A percentile compares a stretch with the other conserved stretches of the same genome.
phyloP scores from a whole-genome alignment of 2,113 vertebrate species.

The Indicator indicator region DNA sequence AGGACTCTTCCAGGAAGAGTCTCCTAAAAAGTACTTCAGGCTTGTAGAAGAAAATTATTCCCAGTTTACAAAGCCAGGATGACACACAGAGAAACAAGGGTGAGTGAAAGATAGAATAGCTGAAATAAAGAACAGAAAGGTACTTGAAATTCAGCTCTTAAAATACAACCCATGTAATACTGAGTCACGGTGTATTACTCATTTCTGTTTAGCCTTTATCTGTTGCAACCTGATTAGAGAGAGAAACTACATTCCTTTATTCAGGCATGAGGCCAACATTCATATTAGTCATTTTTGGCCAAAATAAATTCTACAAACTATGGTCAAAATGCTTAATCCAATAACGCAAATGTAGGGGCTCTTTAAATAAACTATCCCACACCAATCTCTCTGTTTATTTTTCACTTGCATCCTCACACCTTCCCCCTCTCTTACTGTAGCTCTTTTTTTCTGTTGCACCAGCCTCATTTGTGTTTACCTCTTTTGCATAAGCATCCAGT shows the following conservation, averaged over 20 bases:
- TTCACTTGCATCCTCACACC: slow-evolving; percentile 27
- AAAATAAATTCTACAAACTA: slow-evolving; percentile 67
- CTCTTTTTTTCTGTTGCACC: not conserved
- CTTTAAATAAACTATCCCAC: slow-evolving; percentile 52
- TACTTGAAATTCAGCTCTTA: slow-evolving; percentile 72
- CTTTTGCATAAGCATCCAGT: slow-evolving; percentile 64
- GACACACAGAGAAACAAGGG: slow-evolving; percentile 20
- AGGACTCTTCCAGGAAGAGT: slow-evolving; percentile 73
- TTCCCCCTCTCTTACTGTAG: slow-evolving; percentile 20
- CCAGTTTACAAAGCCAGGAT: slow-evolving; percentile 16
- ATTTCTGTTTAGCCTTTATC: slow-evolving; percentile 72
- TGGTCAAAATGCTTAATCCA: slow-evolving; percentile 65
- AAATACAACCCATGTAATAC: slow-evolving; percentile 64
- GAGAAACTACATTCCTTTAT: slow-evolving; percentile 67
- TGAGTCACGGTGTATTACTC: slow-evolving; percentile 68
- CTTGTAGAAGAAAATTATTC: slow-evolving; percentile 57
- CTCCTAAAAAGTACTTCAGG: slow-evolving; percentile 71
- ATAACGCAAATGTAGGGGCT: slow-evolving; percentile 42
- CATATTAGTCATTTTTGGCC: slow-evolving; percentile 67
- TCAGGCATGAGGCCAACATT: slow-evolving; percentile 64
- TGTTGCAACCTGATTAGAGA: slow-evolving; percentile 70
- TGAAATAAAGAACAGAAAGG: slow-evolving; percentile 62
- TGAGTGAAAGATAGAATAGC: slow-evolving; percentile 48
- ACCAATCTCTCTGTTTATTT: slow-evolving; percentile 46
- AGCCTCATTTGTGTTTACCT: slow-evolving; percentile 45